Percentiles rank a stretch among this genome's conserved stretches.
Conservation (phyloP, 1,140 invertebrate species). For the Eubasilissa regina region DNA sequence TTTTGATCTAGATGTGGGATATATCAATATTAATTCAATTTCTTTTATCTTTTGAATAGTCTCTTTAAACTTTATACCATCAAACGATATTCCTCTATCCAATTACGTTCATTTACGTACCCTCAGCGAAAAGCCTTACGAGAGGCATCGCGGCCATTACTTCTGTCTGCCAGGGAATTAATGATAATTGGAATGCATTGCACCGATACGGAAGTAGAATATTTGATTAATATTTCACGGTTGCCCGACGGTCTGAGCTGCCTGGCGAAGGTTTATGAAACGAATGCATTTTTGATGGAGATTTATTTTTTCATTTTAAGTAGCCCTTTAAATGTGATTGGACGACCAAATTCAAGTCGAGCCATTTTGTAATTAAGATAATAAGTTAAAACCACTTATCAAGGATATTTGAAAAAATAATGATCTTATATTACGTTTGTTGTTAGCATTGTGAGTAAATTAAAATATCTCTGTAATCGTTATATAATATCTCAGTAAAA, state of each 20-base stretch:
- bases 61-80: no score
- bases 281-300: neutral
- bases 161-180: conserved; percentile 27
- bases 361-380: no score
- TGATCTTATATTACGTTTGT: no score
- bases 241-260: conserved; percentile 27
- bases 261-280: neutral
- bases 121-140: neutral
- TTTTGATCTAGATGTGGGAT: no score
- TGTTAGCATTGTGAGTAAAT: no score
- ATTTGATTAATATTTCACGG: conserved; percentile 38
- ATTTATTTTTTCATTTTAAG: neutral
- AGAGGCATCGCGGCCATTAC: neutral
- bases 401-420: no score
- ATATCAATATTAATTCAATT: no score
- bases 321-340: neutral
- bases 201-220: conserved; percentile 19
- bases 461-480: no score
- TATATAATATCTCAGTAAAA: no score
- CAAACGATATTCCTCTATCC: neutral
- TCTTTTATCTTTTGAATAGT: no score
- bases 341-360: no score
- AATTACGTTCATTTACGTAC: neutral
- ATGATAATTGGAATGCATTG: conserved; percentile 32
- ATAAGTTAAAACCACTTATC: no score